Base-by-base conservation (phyloP, 2,113 vertebrate genomes). In the Haplochromis burtoni region DNA sequence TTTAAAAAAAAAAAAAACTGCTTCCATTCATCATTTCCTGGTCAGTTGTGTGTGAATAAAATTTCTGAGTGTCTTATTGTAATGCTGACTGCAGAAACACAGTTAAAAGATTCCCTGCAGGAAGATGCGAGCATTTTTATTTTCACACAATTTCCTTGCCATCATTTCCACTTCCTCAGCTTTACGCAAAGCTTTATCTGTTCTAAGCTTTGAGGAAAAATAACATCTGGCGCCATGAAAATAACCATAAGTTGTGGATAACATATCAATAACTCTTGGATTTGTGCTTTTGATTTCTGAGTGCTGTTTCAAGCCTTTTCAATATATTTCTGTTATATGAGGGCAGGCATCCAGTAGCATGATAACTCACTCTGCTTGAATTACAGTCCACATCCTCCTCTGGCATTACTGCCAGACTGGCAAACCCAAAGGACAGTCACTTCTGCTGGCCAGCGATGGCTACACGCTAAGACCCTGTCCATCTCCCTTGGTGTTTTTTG, bases 371-470 rank as follows among this genome's bases (percentile, higher is more conserved):
- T 83, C 80, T 63, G 59, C 68, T 51, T 2, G 17, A 84, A 88
- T 88, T 33, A 66, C 85, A 81, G 88, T 85, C 40, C 19, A 38
- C 35, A 59, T 80, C 49, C 4, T 24, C 89, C 29, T 83, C 35
- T 88, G 85, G 40, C 68, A 87, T 88, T 84, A 83, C 61, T 89
- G 76, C 54, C 61, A 7, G 9, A 40, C 29, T 88, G 47, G 19
- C 79, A 87, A 88, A 80, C 86, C 86, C 91, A 88, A 42, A 80
- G 80, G 49, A 91, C 21, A 7, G 57, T 16, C 81, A 88, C 68
- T 89, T 90, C 91, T 90, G 88, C 61, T 68, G 40, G 35, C 78
- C 82, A 21, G 47, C 3, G 8, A 61, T 68, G 51, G 84, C 31
- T 83, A 86, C 85, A 81, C 35, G 82, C 82, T 86, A 82, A 82